These are phyloP conservation scores for Labeo rohita DNA, from an alignment of 2,113 vertebrate genomes.

Conservation along the genomic window DNA sequence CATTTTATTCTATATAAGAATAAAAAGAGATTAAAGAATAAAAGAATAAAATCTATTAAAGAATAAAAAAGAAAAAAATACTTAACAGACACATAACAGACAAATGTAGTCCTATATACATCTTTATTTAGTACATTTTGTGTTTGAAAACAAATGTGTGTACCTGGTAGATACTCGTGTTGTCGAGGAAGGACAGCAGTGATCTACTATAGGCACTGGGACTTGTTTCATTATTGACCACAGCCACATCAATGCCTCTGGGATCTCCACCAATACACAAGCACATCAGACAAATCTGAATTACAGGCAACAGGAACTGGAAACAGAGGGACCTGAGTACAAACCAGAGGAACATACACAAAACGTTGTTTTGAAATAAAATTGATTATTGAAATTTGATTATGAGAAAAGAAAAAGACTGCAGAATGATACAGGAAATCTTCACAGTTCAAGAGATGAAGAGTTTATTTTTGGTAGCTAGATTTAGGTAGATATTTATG, in stretches of 20 bases:
- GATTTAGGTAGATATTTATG: neutral
- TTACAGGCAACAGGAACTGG: constrained; percentile 81
- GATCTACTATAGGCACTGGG: constrained; percentile 64
- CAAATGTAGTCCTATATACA: neutral
- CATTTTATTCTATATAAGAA: too few relatives aligned
- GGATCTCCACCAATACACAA: constrained; percentile 79
- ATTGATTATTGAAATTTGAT: neutral
- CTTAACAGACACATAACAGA: too few relatives aligned
- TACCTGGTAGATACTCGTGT: constrained; percentile 76
- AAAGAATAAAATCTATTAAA: too few relatives aligned
- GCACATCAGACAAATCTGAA: constrained; percentile 81
- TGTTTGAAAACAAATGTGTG: neutral
- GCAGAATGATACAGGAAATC: too few relatives aligned
- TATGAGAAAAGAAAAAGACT: neutral
- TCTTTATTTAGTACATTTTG: neutral
- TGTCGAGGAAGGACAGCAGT: constrained; percentile 77
- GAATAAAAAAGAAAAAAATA: too few relatives aligned
- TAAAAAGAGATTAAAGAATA: too few relatives aligned
- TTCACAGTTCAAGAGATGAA: too few relatives aligned
- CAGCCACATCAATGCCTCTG: constrained; percentile 72
- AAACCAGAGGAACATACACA: neutral
- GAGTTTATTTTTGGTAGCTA: too few relatives aligned
- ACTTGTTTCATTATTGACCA: constrained; percentile 80
- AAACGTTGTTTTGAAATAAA: neutral
- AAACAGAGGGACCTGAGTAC: constrained; percentile 76